Base-by-base conservation (phyloP, 2,113 vertebrate genomes). In the Phainopepla nitens region DNA sequence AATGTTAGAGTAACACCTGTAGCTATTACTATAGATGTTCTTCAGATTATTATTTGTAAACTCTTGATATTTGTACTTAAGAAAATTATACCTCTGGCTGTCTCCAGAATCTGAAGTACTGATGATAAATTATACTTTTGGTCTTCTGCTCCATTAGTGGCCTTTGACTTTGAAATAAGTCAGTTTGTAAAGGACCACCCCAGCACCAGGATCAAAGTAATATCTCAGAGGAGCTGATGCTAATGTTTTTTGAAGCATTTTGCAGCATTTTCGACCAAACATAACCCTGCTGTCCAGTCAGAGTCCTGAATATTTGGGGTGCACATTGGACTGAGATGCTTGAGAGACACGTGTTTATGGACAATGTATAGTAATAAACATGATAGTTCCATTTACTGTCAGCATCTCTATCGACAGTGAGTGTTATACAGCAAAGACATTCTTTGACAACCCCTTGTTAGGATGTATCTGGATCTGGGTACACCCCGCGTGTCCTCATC, bases 401-500 rank as follows among this genome's bases (percentile, higher is more conserved):
- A 36, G 28, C 47, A 50, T 73, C 23, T 82, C 35, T 82, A 4
- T 31, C 8, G 7, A 39, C 42, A 31, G 11, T 51, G 53, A 54
- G 44, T 14, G 10, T 82, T 76, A 14, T 24, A 51, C 7, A 9
- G 29, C 10, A 31, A 61, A 81, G 42, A 9, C 22, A 33, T 84
- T 31, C 49, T 89, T 73, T 72, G 81, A 60, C 14, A 49, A 5
- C 7, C 2, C 5, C 27, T 76, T 6, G 1, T 71, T 22, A 39
- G 8, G 8, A 17, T 54, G 19, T 29, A 23, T 57, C 25, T 78
- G 31, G 16, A 84, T 51, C 56, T 79, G 61, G 4, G 15, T 23
- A 22, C 49, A 41, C 28, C 5, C 2, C 1, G 4, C 0, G 0
- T 47, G 39, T 50, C 69, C 18, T 78, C 29, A 66, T 70, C 5